Conservation (phyloP, 2,888 invertebrate species). For the Cheilosia scutellata region DNA sequence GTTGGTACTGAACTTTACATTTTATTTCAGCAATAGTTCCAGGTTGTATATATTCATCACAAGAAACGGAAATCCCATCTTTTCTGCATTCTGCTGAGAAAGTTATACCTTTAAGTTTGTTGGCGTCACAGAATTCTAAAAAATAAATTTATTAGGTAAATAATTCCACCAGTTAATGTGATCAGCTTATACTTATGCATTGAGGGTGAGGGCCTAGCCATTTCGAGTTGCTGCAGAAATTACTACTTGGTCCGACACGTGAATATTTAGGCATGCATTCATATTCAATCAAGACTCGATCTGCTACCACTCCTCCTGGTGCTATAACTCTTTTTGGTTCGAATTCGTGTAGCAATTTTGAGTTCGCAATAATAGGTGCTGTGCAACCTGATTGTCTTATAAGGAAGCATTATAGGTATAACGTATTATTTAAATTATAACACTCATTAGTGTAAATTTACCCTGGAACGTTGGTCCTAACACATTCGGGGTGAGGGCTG, state of each 20-base stretch:
- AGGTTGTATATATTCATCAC: slow-evolving; percentile 54
- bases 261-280: slow-evolving; percentile 1
- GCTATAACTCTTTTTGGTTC: not conserved
- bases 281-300: not conserved
- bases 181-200: slow-evolving; percentile 22
- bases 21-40: slow-evolving; percentile 68
- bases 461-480: not conserved
- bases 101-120: slow-evolving; percentile 20
- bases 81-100: slow-evolving; percentile 46
- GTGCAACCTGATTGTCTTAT: slow-evolving; percentile 5
- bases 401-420: not conserved
- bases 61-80: slow-evolving; percentile 38
- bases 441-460: not conserved
- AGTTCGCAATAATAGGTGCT: slow-evolving; percentile 20
- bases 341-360: slow-evolving; percentile 7
- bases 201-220: slow-evolving; percentile 10
- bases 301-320: slow-evolving; percentile 2
- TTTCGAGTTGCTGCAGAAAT: slow-evolving; percentile 17
- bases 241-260: slow-evolving; percentile 23
- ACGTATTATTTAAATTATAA: not conserved
- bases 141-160: not conserved
- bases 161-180: not conserved
- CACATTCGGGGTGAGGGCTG: not conserved
- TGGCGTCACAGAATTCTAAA: slow-evolving; percentile 35
- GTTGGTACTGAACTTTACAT: slow-evolving; percentile 60